These are phyloP conservation scores for Drosophila setosimentum DNA, from an alignment of 2,888 invertebrate species.

Conservation along the genomic window DNA sequence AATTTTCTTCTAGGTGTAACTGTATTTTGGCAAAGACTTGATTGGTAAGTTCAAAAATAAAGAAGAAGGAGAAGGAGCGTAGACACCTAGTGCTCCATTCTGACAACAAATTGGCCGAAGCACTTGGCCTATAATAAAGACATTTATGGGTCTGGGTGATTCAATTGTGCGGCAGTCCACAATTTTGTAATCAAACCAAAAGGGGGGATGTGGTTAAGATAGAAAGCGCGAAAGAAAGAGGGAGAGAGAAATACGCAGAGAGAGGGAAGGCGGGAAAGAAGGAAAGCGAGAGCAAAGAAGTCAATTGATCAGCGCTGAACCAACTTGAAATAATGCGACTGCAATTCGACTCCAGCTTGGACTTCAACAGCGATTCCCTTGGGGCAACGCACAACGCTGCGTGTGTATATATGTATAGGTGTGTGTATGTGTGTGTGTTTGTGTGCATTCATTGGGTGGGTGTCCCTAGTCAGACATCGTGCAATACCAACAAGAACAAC, in stretches of 20 bases:
- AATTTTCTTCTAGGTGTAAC: neutral
- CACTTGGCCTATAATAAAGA: conserved; percentile 74
- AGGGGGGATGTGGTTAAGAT: neutral
- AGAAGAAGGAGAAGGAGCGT: conserved; percentile 6
- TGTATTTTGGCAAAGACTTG: neutral
- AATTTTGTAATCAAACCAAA: conserved; percentile 47
- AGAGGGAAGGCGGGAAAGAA: neutral
- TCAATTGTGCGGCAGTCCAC: conserved; percentile 67
- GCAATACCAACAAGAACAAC: conserved; percentile 31
- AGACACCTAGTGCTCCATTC: conserved; percentile 8
- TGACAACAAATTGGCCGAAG: conserved; percentile 58
- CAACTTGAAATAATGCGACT: conserved; percentile 46
- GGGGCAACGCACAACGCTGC: conserved; percentile 56
- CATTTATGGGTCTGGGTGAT: conserved; percentile 66
- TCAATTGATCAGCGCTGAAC: conserved; percentile 27
- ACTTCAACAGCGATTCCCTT: conserved; percentile 35
- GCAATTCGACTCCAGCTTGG: conserved; percentile 10
- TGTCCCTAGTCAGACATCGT: conserved; percentile 56
- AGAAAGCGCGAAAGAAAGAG: neutral
- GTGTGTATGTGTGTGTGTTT: conserved; percentile 43
- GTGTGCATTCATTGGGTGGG: conserved; percentile 46
- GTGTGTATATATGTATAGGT: conserved; percentile 38
- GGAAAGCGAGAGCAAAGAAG: neutral
- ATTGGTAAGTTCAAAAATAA: neutral
- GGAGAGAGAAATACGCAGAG: neutral